Percentiles rank a stretch among this genome's conserved stretches.
Evolutionary conservation across 2,113 vertebrate genomes (phyloP).

Genomic region (Ciconia boyciana): DNA sequence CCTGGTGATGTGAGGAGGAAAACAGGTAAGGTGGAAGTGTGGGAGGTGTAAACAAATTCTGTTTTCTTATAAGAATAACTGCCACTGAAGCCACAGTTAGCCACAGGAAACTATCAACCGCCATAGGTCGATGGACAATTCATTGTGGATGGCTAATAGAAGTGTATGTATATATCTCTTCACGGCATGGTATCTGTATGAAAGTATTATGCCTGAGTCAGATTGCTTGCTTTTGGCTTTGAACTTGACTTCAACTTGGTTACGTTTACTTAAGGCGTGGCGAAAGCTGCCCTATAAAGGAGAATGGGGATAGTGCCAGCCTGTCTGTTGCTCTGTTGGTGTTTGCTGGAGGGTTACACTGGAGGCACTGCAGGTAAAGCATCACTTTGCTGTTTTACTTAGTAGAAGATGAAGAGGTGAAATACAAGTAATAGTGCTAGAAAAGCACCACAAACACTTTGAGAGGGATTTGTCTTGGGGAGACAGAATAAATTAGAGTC

Average conservation of each 20-base stretch:
- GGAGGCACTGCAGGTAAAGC: background rate
- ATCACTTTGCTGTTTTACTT: background rate
- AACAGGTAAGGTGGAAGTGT: background rate
- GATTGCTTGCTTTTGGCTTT: background rate
- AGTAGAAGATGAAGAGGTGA: background rate
- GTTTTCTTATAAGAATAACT: background rate
- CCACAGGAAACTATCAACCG: background rate
- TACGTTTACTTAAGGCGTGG: constrained; percentile 58
- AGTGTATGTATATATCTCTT: background rate
- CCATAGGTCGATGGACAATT: accelerated
- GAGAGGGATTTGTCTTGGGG: background rate
- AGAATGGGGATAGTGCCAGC: background rate
- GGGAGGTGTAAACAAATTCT: background rate
- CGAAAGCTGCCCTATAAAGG: background rate
- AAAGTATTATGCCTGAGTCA: background rate
- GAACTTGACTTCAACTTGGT: background rate
- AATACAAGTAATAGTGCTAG: background rate
- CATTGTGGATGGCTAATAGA: background rate
- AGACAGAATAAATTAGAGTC: background rate
- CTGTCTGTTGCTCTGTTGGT: background rate
- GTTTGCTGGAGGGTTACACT: background rate
- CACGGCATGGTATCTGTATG: background rate
- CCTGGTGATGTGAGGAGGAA: background rate
- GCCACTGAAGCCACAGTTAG: background rate
- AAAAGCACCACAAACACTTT: background rate